Base-by-base conservation (phyloP, 2,113 vertebrate genomes). In the Parotia lawesii region DNA sequence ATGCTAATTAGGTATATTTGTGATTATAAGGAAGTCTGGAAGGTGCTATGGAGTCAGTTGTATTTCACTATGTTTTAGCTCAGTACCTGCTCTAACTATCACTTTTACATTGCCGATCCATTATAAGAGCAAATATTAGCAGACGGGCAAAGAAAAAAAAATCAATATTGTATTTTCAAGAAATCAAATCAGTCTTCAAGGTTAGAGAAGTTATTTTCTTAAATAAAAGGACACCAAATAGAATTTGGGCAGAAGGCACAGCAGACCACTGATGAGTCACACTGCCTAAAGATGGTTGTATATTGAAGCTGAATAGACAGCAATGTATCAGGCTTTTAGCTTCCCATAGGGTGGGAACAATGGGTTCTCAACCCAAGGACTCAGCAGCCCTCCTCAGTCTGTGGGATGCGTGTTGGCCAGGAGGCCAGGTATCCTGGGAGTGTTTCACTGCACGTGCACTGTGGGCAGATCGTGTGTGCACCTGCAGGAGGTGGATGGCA, bases 141-240 rank as follows among this genome's bases (percentile, higher is more conserved):
- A 82, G 33, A 20, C 75, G 9, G 16, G 21, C 23, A 87, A 29
- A 61, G 45, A 17, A 73, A 92, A 79, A 79, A 60, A 28, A 61
- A 69, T 72, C 53, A 66, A 37, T 58, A 74, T 22, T 58, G 10
- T 16, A 11, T 74, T 90, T 90, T 90, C 38, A 84, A 88, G 65
- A 83, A 86, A 90, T 67, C 23, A 77, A 67, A 94, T 83, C 31
- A 56, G 15, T 75, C 48, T 74, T 90, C 88, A 93, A 71, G 50
- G 24, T 45, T 81, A 74, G 51, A 80, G 17, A 72, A 80, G 20
- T 53, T 77, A 40, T 62, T 67, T 80, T 90, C 60, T 88, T 90
- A 80, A 94, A 72, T 70, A 83, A 83, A 90, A 92, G 38, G 38
- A 80, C 51, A 83, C 9, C 16, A 82, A 61, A 70, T 15, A 67